Percentiles rank a stretch among this genome's conserved stretches.
Evolutionary conservation across 1,140 invertebrate species (phyloP).

Genomic region (Meloidogyne floridensis): DNA sequence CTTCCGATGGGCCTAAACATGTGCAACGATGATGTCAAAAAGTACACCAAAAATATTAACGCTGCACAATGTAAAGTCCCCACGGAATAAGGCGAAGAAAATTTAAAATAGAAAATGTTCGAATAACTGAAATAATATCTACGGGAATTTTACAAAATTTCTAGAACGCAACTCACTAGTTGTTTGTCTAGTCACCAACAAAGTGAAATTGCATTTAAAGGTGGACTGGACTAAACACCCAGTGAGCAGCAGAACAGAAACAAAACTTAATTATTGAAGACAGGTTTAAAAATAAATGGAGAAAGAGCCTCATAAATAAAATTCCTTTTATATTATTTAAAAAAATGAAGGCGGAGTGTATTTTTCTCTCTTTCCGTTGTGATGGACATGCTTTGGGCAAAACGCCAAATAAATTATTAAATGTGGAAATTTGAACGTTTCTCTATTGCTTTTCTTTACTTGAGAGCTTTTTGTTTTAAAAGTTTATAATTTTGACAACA

Average conservation of each 20-base stretch:
- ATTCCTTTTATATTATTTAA: neutral
- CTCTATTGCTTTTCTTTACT: too few relatives aligned
- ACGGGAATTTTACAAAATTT: neutral
- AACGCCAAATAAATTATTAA: neutral
- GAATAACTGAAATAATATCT: too few relatives aligned
- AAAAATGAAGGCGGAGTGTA: neutral
- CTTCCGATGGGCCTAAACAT: conserved; percentile 31
- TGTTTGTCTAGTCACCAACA: conserved; percentile 33
- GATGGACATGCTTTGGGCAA: neutral
- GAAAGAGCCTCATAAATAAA: neutral
- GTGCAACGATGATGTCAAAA: conserved; percentile 20
- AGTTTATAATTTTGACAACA: neutral
- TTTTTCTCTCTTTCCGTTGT: neutral
- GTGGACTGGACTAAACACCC: conserved; percentile 32
- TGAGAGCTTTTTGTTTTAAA: neutral
- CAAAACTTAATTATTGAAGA: neutral
- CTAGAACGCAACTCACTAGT: conserved; percentile 14
- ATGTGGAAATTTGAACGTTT: neutral
- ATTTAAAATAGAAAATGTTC: neutral
- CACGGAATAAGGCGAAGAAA: conserved; percentile 11
- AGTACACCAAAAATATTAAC: neutral
- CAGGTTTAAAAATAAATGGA: neutral
- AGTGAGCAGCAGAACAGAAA: conserved; percentile 15
- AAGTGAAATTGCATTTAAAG: neutral
- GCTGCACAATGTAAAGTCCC: conserved; percentile 32